Evolutionary conservation across 2,797 vertebrate genomes (phyloP), one percentile per base, ranked within the genome.

Genomic region (Hippocampus kuda): DNA sequence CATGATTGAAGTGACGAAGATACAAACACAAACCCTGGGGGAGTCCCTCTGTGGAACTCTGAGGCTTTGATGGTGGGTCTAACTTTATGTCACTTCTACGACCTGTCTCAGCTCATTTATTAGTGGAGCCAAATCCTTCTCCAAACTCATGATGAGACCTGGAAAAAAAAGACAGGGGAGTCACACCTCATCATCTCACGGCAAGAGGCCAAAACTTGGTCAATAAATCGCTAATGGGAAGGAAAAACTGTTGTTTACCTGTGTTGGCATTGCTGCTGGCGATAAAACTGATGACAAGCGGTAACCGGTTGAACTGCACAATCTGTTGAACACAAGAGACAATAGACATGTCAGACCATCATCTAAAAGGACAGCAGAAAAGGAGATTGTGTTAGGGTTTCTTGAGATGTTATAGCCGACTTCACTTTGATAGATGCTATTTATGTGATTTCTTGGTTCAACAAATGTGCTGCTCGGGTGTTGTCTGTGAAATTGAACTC

Each of bases 201-300:
- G 22, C 4, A 2, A 65, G 27, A 26, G 41, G 38, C 12, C 22
- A 24, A 16, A 24, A 2, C 2, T 4, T 5, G 24, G 26, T 26
- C 5, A 64, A 12, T 22, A 6, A 11, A 9, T 44, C 5, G 46
- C 42, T 2, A 1, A 26, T 2, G 16, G 13, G n/a, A 26, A 7
- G 15, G 15, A 15, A 6, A 26, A 24, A 20, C 48, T 15, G 60
- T 22, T 62, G 9, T 83, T 61, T 86, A 99, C 96, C 96, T 54
- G 95, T 98, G 81, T 98, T 99, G 70, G 96, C 94, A 61, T 60
- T 93, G 86, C 93, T 95, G 89, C 94, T 94, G 53, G 97, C 97
- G 67, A 99, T 97, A 84, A 98, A 97, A 78, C 96, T 99, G 80
- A 99, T 95, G 71, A 99, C 96, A 88, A 99, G 88, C 27, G 96